Conservation (phyloP, 2,797 vertebrate genomes). For the Novumbra hubbsi region DNA sequence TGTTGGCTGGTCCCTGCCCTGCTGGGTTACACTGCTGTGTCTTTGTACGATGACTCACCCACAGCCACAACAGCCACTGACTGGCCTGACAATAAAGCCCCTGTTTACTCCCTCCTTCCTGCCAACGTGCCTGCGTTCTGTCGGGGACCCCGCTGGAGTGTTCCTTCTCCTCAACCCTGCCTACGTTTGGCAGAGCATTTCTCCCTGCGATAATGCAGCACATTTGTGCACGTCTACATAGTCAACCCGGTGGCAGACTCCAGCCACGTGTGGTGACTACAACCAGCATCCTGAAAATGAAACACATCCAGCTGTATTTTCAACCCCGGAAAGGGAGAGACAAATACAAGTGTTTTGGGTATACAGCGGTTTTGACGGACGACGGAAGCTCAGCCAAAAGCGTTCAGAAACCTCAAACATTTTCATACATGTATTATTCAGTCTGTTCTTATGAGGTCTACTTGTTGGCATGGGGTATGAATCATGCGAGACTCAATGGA, state of each 20-base stretch:
- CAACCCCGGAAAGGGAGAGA: conserved; percentile 30
- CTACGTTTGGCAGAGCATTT: neutral
- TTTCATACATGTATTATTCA: conserved; percentile 48
- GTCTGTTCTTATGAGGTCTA: conserved; percentile 40
- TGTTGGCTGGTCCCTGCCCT: neutral
- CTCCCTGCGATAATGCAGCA: neutral
- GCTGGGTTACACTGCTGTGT: neutral
- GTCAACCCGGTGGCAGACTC: neutral
- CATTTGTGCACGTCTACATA: neutral
- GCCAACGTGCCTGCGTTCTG: neutral
- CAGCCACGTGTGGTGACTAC: conserved; percentile 41
- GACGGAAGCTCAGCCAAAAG: conserved; percentile 25
- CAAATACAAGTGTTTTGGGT: conserved; percentile 30
- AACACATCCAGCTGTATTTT: conserved; percentile 6
- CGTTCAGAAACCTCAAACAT: conserved; percentile 43
- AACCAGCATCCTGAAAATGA: conserved; percentile 24
- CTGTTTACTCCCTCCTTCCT: neutral
- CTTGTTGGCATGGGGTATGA: conserved; percentile 42
- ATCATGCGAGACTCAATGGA: conserved; percentile 39
- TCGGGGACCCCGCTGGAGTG: neutral
- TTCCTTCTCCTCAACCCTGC: neutral
- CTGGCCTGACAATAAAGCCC: neutral
- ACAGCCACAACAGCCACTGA: conserved; percentile 3
- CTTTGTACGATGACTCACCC: neutral
- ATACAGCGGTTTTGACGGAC: conserved; percentile 54